phyloP scores from a whole-genome alignment of 2,113 vertebrate species.

The Saguinus imperator region DNA sequence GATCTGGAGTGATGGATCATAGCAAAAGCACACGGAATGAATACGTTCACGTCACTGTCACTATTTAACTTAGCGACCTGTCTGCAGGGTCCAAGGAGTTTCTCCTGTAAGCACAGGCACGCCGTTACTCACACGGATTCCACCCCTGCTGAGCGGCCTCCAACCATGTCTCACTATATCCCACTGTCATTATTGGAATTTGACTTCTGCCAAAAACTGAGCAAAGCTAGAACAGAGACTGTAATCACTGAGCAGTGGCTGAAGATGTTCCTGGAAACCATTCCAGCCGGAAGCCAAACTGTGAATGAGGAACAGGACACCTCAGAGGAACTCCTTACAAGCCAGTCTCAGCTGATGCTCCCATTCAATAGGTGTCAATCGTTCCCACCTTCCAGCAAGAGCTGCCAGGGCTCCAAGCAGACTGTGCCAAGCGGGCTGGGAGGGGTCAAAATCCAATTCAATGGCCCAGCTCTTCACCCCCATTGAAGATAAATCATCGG shows the following conservation, averaged over 20 bases:
- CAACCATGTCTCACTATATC: background rate
- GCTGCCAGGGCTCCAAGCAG: fast-evolving
- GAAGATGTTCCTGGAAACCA: background rate
- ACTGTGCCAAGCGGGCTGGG: background rate
- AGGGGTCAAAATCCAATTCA: background rate
- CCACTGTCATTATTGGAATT: background rate
- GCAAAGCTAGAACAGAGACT: background rate
- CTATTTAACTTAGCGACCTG: background rate
- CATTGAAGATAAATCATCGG: background rate
- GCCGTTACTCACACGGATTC: background rate
- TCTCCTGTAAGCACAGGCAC: background rate
- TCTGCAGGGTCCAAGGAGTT: background rate
- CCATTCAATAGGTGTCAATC: fast-evolving
- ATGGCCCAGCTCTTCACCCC: background rate
- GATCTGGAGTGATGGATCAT: fast-evolving
- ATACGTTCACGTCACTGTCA: fast-evolving
- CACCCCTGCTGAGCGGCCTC: background rate
- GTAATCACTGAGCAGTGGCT: fast-evolving
- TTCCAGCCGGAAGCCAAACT: background rate
- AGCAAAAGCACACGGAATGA: fast-evolving
- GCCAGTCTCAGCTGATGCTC: fast-evolving
- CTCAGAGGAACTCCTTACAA: background rate
- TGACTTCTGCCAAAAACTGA: background rate
- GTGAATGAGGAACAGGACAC: background rate
- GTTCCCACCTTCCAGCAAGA: background rate